Conservation (phyloP, 1,140 invertebrate species). For the Drosophila sulfurigaster region DNA sequence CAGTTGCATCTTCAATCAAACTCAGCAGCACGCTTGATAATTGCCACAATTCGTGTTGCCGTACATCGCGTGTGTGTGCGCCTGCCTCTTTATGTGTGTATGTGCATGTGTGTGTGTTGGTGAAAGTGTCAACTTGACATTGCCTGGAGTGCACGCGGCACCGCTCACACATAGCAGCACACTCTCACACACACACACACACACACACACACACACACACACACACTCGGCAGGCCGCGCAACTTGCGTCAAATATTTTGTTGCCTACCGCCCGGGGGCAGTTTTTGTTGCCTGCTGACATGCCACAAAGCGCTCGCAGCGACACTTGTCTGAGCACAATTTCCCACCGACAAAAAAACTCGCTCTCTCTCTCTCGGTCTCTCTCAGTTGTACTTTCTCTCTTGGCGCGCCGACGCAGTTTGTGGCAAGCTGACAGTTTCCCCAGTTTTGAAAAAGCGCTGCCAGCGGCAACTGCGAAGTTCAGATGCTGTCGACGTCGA, state of each 20-base stretch:
- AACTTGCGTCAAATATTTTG: conserved; percentile 81
- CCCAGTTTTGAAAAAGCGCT: conserved; percentile 44
- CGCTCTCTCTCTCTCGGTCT: not conserved
- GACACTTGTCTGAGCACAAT: conserved; percentile 43
- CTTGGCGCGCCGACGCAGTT: conserved; percentile 51
- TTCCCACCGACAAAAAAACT: conserved; percentile 46
- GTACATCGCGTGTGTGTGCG: conserved; percentile 33
- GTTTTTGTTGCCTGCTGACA: conserved; percentile 65
- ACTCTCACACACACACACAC: conserved; percentile 25
- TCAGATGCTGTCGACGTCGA: conserved; percentile 3
- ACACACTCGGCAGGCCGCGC: conserved; percentile 38
- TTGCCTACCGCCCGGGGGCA: conserved; percentile 66
- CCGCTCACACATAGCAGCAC: conserved; percentile 50
- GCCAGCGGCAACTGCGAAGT: conserved; percentile 30
- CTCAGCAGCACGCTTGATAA: conserved; percentile 23
- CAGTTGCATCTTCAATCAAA: not conserved
- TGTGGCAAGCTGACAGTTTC: conserved; percentile 22
- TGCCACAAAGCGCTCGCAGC: conserved; percentile 55
- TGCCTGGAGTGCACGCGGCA: conserved; percentile 80
- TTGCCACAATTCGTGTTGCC: conserved; percentile 28
- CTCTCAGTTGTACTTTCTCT: not conserved
- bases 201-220: conserved; percentile 19
- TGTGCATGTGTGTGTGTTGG: conserved; percentile 33
- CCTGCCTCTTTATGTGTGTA: not conserved
- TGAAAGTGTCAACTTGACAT: conserved; percentile 83